Base-by-base conservation (phyloP, 2,113 vertebrate species). In the Gobiocypris rarus region DNA sequence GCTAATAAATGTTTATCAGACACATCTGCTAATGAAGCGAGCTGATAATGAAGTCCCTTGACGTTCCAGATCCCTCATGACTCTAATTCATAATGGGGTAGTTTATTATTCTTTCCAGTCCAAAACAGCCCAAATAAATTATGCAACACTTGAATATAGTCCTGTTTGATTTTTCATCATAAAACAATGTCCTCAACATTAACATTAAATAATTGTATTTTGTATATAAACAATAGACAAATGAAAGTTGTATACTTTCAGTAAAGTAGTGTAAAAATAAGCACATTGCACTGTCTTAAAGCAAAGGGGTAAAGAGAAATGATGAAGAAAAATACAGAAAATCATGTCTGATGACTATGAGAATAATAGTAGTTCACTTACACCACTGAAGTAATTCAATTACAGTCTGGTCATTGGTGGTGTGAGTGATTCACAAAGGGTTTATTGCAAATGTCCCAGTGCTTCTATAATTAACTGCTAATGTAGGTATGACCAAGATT, bases 1-100 rank as follows among this genome's bases (percentile, higher is more conserved):
- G 50, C 22, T 67, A 78, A 81, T 84, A 34, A 70, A 78, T 88
- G 85, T 86, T 89, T 87, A 87, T 86, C 80, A 83, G 52, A 75
- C 48, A 38, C 31, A 71, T 74, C 75, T 52, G 26, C 81, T 88
- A 86, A 88, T 85, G 82, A 89, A 81, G 81, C 9, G 13, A 76
- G 10, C 22, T 28, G 63, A 58, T 90, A 88, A 86, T 86, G 80
- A 86, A 79, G 19, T 84, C 83, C 34, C 85, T 13, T 54, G 85
- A 79, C 26, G 26, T 70, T 85, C 71, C 26, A 56, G 58, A 43
- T 3, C 38, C 61, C 48, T 24, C 41, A 54, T 43, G 67, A 17
- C 31, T 71, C 34, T 83, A 50, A 71, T 73, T 80, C 34, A 65
- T 74, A 59, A 74, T 41, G 45, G 43, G 5, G 11, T n/a, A 81